Evolutionary conservation across 2,797 vertebrate species (phyloP).

Genomic region (Anas bernieri): DNA sequence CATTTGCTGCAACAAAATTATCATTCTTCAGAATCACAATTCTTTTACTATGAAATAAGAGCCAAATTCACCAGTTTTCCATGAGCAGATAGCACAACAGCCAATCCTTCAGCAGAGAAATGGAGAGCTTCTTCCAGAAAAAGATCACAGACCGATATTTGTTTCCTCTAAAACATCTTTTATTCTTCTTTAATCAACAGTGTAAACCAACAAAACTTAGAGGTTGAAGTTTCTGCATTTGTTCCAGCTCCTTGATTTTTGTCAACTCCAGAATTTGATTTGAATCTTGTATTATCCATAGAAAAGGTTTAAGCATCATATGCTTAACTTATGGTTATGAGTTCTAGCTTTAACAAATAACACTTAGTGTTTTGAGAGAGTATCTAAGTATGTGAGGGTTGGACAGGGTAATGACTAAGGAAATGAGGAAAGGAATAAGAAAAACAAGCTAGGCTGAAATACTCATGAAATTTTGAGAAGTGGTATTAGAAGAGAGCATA

Average conservation of each 20-base stretch:
- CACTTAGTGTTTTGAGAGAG: neutral
- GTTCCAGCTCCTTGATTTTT: neutral
- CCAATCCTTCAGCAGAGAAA: neutral
- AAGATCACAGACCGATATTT: neutral
- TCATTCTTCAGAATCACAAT: neutral
- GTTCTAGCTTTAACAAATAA: neutral
- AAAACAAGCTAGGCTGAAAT: neutral
- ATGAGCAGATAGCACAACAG: neutral
- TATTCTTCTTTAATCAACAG: neutral
- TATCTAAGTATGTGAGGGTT: neutral
- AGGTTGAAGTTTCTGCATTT: neutral
- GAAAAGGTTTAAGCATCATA: neutral
- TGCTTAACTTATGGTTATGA: neutral
- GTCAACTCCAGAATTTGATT: neutral
- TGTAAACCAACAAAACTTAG: neutral
- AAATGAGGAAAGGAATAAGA: neutral
- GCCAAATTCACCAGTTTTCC: neutral
- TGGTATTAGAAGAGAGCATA: neutral
- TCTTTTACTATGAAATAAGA: neutral
- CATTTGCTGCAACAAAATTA: neutral
- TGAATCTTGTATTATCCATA: neutral
- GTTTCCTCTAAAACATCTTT: neutral
- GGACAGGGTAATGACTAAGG: neutral
- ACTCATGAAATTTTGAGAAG: neutral
- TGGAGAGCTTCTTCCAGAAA: neutral